Evolutionary conservation across 1,140 invertebrate species (phyloP), one percentile per base, ranked within the genome.

Genomic region (Bathynomus jamesi): DNA sequence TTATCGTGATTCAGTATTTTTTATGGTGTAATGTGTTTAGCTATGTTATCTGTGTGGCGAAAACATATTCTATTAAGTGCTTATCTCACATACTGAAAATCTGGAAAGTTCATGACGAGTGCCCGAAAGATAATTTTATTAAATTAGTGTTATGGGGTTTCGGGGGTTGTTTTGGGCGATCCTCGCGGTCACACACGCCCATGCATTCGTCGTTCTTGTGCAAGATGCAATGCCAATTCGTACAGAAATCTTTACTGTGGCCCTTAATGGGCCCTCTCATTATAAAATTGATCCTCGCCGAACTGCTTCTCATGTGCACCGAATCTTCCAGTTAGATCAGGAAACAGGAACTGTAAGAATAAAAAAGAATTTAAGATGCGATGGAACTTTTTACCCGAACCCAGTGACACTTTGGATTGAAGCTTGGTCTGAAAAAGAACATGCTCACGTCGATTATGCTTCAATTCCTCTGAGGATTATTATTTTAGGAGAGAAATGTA

Each of bases 391-490:
- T 66, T 93, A 93, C 78, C 90, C 91, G 0, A 89, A 91, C 76
- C 84, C 93, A 21, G 92, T 94, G 81, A 92, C 91, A 4, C 87
- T 93, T 76, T 91, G 92, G 82, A 88, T 94, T 69, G 92, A 94
- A 79, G 93, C 91, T 17, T 90, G 89, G 28, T 90, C 91, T 46
- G 90, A 90, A 77, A 84, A 89, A 60, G 84, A 91, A 30, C 85
- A 87, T n/a, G 68, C 72, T 4, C 91, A 90, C 67, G 88, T 93
- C 60, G 90, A 93, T 78, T 94, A 93, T 78, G 92, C 91, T 78
- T 92, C 91, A 75, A 80, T 93, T 61, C 91, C 91, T 0, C 81
- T 94, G 28, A 83, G 91, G 67, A 86, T 94, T 62, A 83, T 92
- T 65, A 88, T 94, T 24, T 87, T 87, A n/a, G 91, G 91, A 2